Evolutionary conservation across 2,113 vertebrate species (phyloP), one percentile per base, ranked within the genome.

Genomic region (Elgaria multicarinata): DNA sequence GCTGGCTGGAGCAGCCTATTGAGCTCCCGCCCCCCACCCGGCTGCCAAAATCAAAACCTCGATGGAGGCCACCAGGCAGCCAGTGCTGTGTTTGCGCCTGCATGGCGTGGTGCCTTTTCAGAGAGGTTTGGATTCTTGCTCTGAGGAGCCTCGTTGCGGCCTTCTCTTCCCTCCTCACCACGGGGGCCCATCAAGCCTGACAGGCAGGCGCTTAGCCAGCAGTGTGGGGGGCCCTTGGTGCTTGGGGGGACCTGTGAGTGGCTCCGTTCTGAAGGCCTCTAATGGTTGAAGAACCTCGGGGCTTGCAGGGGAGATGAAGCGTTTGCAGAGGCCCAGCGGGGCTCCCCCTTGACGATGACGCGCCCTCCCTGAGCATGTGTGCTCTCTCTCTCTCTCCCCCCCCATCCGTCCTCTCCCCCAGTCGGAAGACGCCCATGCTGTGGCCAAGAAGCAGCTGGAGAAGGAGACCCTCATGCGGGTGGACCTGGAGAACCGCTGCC

Each of bases 401-500:
- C 22, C 9, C 18, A 8, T 39, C 16, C 36, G 0, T 16, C 4
- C 33, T 33, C 16, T 20, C 50, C 39, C 14, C 22, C 87, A 99
- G 99, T 98, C 98, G 2, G 98, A 99, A 95, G 99, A 99, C 64
- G 96, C 97, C 22, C 99, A 98, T 20, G 95, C 97, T 2, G 98
- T 99, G 87, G 98, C 98, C 16, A 99, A 99, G 91, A 98, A 98
- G 84, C 99, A 99, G 93, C 92, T 99, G 96, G 99, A 99, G 96
- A 96, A 98, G 31, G 99, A 99, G 94, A 99, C 99, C 0, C 97
- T 99, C 66, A 98, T 98, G 98, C 97, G 99, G 0, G 99, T 99
- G 36, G 99, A 99, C 96, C 89, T 99, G 95, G 99, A 99, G 95
- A 99, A 99, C 93, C 98, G 98, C 53, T 99, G 98, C 89, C 99